Evolutionary conservation across 2,888 invertebrate genomes (phyloP).

Genomic region (Anodontia alba): DNA sequence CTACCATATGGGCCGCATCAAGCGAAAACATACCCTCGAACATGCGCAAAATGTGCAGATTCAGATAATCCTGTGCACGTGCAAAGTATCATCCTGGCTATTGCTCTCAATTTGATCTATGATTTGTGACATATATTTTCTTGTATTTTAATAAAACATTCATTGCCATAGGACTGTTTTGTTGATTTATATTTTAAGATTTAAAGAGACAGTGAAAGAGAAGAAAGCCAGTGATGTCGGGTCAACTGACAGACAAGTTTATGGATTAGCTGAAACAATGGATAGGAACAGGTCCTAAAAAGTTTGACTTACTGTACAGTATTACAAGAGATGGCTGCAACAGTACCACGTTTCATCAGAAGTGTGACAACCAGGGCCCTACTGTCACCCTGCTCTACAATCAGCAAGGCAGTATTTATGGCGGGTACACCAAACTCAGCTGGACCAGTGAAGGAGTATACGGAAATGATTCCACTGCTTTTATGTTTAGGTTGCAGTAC

Average conservation of each 20-base stretch:
- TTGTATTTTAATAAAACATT: too few relatives aligned
- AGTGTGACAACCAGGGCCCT: slow-evolving; percentile 65
- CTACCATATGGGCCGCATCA: too few relatives aligned
- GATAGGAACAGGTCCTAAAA: slow-evolving; percentile 55
- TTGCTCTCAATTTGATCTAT: too few relatives aligned
- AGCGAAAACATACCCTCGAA: too few relatives aligned
- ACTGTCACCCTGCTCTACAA: slow-evolving; percentile 66
- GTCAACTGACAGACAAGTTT: slow-evolving; percentile 30
- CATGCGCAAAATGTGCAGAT: too few relatives aligned
- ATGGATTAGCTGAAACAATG: slow-evolving; percentile 56
- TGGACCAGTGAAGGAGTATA: slow-evolving; percentile 33
- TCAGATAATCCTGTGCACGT: too few relatives aligned
- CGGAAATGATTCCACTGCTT: slow-evolving; percentile 21
- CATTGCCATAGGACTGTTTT: too few relatives aligned
- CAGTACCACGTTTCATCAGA: slow-evolving; percentile 57
- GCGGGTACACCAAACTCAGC: slow-evolving; percentile 52
- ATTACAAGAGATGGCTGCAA: slow-evolving; percentile 59
- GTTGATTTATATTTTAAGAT: too few relatives aligned
- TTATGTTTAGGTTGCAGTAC: slow-evolving; percentile 37
- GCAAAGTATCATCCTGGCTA: too few relatives aligned
- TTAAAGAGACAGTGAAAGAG: too few relatives aligned
- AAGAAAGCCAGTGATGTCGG: too few relatives aligned
- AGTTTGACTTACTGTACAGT: slow-evolving; percentile 58
- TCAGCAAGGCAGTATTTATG: slow-evolving; percentile 59
- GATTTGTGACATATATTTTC: too few relatives aligned